A percentile compares a stretch with the other conserved stretches of the same genome.
These are phyloP conservation scores for Heliconius cydno DNA, from an alignment of 2,888 invertebrate species.

Conservation along the genomic window DNA sequence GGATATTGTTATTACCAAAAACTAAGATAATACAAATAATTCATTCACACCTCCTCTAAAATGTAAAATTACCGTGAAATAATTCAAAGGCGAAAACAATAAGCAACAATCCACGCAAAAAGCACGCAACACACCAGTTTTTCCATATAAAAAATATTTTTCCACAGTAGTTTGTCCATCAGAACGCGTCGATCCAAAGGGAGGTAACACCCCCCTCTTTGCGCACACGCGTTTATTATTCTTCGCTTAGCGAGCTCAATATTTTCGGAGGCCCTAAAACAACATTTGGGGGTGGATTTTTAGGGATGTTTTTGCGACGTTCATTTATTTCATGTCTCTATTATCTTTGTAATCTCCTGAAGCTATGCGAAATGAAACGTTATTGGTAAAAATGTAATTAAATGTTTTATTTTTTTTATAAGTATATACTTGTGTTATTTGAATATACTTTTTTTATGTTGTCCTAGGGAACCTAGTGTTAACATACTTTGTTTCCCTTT, in stretches of 20 bases:
- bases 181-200: neutral
- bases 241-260: constrained; percentile 71
- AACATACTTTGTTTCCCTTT: neutral
- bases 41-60: neutral
- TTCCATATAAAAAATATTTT: constrained; percentile 6
- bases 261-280: constrained; percentile 74
- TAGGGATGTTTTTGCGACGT: constrained; percentile 63
- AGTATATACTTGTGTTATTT: neutral
- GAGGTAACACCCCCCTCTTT: constrained; percentile 30
- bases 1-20: no score
- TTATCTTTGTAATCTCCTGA: constrained; percentile 58
- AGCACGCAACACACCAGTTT: neutral
- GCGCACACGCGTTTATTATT: constrained; percentile 64
- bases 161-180: constrained; percentile 11
- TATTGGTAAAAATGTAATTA: constrained; percentile 21
- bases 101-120: neutral
- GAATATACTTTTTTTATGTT: neutral
- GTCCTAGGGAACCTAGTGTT: neutral
- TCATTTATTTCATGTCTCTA: constrained; percentile 63
- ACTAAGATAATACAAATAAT: no score
- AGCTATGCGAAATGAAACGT: constrained; percentile 33
- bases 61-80: neutral
- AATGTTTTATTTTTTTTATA: constrained; percentile 17
- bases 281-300: constrained; percentile 63
- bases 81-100: neutral